A percentile compares a stretch with the other conserved stretches of the same genome.
Evolutionary conservation across 1,140 invertebrate genomes (phyloP).

Genomic region (Trachelipus rathkii): DNA sequence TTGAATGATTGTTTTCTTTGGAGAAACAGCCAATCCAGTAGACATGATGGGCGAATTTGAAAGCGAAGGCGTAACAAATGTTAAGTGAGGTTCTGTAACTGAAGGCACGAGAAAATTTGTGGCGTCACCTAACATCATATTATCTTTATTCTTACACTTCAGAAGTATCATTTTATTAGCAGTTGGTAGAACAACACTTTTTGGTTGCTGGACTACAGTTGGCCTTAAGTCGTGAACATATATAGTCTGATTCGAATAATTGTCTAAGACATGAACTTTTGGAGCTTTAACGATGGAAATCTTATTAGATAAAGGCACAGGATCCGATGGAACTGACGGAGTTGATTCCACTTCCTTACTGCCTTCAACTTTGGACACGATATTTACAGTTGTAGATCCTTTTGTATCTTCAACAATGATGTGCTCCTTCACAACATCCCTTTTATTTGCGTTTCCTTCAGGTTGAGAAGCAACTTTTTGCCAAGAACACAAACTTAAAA

Average conservation of each 20-base stretch:
- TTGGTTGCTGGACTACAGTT: neutral
- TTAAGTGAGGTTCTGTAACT: neutral
- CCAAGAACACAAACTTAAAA: too few relatives aligned
- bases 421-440: neutral
- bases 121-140: neutral
- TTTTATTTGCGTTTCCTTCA: too few relatives aligned
- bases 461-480: too few relatives aligned
- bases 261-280: neutral
- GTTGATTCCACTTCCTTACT: neutral
- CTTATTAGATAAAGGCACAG: neutral
- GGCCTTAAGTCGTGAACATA: neutral
- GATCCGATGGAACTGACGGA: neutral
- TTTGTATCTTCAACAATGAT: neutral
- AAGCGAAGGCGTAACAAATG: neutral
- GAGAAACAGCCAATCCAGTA: neutral
- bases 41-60: neutral
- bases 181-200: too few relatives aligned
- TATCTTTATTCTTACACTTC: neutral
- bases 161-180: neutral
- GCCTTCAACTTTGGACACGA: neutral
- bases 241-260: neutral
- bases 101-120: neutral
- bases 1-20: conserved; percentile 5
- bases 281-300: neutral
- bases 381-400: neutral